Evolutionary conservation across 30 jellyfish, hydroid and myxozoan genomes (phyloP), one percentile per base, ranked within the genome.

Genomic region (Clytia hemisphaerica): DNA sequence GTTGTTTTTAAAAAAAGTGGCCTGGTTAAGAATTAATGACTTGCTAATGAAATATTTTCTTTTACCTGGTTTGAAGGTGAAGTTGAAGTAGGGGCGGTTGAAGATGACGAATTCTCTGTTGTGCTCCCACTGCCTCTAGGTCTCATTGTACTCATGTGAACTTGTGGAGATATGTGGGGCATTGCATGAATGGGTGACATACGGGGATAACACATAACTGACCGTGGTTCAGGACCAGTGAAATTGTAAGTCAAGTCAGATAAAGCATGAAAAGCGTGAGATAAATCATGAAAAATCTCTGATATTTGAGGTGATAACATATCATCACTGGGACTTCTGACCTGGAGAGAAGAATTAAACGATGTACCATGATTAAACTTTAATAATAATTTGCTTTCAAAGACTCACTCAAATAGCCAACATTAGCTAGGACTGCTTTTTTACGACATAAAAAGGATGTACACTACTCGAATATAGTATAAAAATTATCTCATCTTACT

Each of bases 211-310:
- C 93, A 75, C 40, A 77, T 49, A 45, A 89, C 74, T 4, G 75
- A 28, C 53, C 66, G 93, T 2, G 97, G 97, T 63, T 77, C 81
- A 38, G 98, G 94, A 2, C 95, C 67, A 29, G 80, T 90, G 83
- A 79, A 76, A 57, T 89, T 89, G 74, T 80, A 67, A 3, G 95
- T 71, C 61, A 89, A 76, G 82, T 89, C 98, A 19, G 98, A 89
- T 70, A 89, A 33, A 18, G 98, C 94, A 76, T 89, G 98, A 28
- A 89, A 57, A 5, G 85, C 79, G 48, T 89, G 98, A 60, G 95
- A 80, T 65, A 89, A 33, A 76, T 68, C 83, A 67, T 89, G 98
- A 36, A 89, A 76, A 6, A 89, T 67, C 45, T 89, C 98, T 2
- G 98, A 94, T 2, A 89, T 61, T 10, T 77, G 85, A 61, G 80